Conservation (phyloP, 2,113 vertebrate genomes). For the Eurypyga helias region DNA sequence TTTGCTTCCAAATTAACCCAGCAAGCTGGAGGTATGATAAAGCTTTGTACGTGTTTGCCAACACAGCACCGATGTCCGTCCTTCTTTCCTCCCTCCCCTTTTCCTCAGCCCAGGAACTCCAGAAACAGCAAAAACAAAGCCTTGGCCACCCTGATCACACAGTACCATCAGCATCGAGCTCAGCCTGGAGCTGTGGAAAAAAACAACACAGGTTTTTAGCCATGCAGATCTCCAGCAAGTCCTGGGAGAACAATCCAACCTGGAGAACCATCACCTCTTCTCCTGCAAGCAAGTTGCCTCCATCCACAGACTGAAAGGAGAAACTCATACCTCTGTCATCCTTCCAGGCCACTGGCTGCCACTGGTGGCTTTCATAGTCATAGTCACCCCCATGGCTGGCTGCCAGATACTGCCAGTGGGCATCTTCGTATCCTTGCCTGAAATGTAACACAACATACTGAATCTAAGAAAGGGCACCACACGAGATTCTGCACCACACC, state of each 20-base stretch:
- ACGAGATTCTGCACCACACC: not conserved
- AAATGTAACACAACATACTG: not conserved
- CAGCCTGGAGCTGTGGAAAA: not conserved
- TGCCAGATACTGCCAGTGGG: not conserved
- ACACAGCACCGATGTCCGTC: not conserved
- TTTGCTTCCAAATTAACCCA: not conserved
- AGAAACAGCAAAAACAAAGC: not conserved
- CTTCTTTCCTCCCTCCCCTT: not conserved
- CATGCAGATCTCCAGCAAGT: not conserved
- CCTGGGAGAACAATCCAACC: not conserved
- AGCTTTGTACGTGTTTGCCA: not conserved
- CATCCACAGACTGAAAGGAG: not conserved
- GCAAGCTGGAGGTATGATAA: not conserved
- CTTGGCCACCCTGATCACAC: not conserved
- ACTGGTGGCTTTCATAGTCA: not conserved
- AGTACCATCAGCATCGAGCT: not conserved
- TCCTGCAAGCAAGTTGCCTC: not conserved
- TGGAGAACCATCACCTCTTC: not conserved
- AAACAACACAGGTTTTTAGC: not conserved
- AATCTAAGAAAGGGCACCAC: not conserved
- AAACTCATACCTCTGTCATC: conserved; percentile 64
- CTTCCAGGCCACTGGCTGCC: not conserved
- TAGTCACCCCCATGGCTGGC: not conserved
- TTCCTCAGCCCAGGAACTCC: not conserved
- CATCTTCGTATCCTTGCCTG: conserved; percentile 62